Evolutionary conservation across 2,888 invertebrate genomes (phyloP), one percentile per base, ranked within the genome.

Genomic region (Lithophane ornitopus): DNA sequence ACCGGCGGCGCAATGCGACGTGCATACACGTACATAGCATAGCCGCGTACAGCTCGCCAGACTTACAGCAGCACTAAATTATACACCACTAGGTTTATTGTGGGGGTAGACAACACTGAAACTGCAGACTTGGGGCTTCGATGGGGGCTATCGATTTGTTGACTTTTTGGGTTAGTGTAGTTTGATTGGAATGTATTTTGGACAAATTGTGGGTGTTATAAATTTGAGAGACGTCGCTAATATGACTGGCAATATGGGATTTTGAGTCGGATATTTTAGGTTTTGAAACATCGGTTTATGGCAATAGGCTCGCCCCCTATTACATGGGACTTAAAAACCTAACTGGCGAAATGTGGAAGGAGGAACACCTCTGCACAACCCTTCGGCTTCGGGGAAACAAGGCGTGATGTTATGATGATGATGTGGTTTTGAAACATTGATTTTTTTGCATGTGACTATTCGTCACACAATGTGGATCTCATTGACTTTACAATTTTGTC

Each of bases 21-120:
- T 72, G 71, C 74, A 63, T 19, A 4, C 65, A 84, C 68, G 19
- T 74, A 86, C 79, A 65, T 62, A 76, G 87, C 89, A 90, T 86
- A 89, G 88, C 77, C 82, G 59, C 76, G 86, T 91, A 90, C 86
- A 90, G 88, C 79, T 77, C 59, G 82, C 91, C 91, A 93, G 93
- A 92, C 94, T 92, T 90, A 89, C 88, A 91, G 89, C 87, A 80
- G 71, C 87, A 91, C 94, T 95, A 93, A 94, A 95, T 94, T 95
- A 95, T 95, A 95, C 94, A 94, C 90, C 92, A 92, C 91, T 92
- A 91, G 92, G 92, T 93, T 93, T 93, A 92, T 93, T 93, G 93
- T 91, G 91, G 91, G 89, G 89, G 84, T 69, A 76, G 79, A 72
- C 81, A 73, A 72, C 85, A 85, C 91, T 46, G 68, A 86, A 67